Base-by-base conservation (phyloP, 2,113 vertebrate species). In the Triplophysa siluroides region DNA sequence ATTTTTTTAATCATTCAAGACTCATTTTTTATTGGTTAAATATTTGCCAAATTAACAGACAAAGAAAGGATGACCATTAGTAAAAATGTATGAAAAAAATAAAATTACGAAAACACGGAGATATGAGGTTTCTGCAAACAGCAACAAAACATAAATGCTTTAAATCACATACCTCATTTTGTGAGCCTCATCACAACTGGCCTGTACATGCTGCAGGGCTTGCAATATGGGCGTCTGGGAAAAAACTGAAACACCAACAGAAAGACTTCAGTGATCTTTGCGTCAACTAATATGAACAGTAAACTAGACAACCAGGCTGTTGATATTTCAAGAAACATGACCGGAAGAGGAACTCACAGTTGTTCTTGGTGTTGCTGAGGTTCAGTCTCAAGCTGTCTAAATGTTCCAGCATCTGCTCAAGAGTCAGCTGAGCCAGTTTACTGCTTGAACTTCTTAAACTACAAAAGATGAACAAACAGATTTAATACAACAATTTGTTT, bases 351-450 rank as follows among this genome's bases (percentile, higher is more conserved):
- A 33, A 14, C 90, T 87, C 0, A 93, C 92, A 93, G 90, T 88
- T 93, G 86, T 93, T 93, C 90, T 93, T 94, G 88, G 94, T 96
- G 92, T 97, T 97, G 92, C 89, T 95, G 9, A 98, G 93, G 84
- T 95, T 98, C 81, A 98, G 93, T 12, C 97, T 90, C 7, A 98
- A 92, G 89, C 92, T 95, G 87, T 98, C 96, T 92, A 98, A 69
- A 81, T 98, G 97, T 79, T 98, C 97, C 86, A 98, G 86, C 88
- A 98, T 98, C 93, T 98, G 97, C 63, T 98, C 97, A 86, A 98
- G 88, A 1, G 96, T 98, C 80, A 98, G 91, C 92, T 98, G 97
- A 52, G 97, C 96, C 86, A 98, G 91, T 85, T 98, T 98, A 91
- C 96, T 97, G 91, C 97, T 98, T 45, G 96, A 97, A 66, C 96